These are phyloP conservation scores for Pedionomus torquatus DNA, from an alignment of 2,113 vertebrate genomes.

Conservation along the genomic window DNA sequence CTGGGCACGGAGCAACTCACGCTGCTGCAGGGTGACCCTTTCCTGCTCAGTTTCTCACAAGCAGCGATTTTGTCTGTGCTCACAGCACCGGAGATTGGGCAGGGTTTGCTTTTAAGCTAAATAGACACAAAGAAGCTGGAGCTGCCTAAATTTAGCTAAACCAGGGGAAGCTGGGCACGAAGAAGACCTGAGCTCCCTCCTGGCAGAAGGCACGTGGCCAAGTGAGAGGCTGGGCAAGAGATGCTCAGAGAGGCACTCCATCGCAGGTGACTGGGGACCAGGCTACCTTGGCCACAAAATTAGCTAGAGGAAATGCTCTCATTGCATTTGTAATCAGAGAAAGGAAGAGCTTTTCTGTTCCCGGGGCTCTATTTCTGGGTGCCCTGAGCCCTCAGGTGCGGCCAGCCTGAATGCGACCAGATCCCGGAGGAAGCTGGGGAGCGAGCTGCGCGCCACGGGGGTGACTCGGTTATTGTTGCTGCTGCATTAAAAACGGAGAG, in stretches of 20 bases:
- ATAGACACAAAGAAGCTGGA: accelerated
- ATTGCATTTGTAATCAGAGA: neutral
- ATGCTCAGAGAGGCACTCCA: neutral
- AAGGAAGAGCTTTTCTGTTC: constrained; percentile 54
- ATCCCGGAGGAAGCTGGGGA: constrained; percentile 48
- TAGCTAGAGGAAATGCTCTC: constrained; percentile 68
- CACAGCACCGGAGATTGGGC: neutral
- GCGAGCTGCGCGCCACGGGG: accelerated
- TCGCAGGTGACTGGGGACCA: accelerated
- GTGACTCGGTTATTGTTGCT: constrained; percentile 32
- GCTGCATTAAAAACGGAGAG: neutral
- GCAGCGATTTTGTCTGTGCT: neutral
- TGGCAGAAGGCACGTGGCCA: neutral
- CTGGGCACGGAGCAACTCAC: accelerated
- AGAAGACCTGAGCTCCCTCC: neutral
- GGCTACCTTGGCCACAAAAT: neutral
- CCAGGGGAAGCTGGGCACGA: neutral
- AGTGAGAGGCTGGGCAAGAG: accelerated
- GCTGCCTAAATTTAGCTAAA: neutral
- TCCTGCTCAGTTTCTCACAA: neutral
- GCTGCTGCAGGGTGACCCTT: neutral
- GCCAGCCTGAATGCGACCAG: neutral
- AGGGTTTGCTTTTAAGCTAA: neutral
- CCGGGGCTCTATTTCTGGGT: constrained; percentile 46
- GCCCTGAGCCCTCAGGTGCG: neutral